Evolutionary conservation across 2,888 invertebrate genomes (phyloP), one percentile per base, ranked within the genome.

Genomic region (Linnaemya vulpina): DNA sequence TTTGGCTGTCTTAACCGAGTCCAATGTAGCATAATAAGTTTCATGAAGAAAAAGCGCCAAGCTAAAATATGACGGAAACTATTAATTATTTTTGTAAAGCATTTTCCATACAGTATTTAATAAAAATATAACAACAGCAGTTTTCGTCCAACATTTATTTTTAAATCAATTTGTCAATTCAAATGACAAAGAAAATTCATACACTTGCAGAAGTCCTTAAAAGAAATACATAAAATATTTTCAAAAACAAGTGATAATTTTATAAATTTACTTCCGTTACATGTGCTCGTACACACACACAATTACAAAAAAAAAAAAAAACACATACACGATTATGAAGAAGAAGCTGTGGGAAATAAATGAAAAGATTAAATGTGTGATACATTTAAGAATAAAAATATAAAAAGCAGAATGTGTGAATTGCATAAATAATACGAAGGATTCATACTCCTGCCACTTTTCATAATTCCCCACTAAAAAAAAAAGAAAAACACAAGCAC

Each of bases 351-450:
- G 15, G 53, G 30, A 70, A 55, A 63, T 9, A 67, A 58, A 46
- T 25, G 38, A 46, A 83, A 80, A 80, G 53, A 86, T 67, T 79
- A 85, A 85, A 74, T 62, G 70, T 17, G 51, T 81, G 51, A 84
- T 81, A 82, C n/a, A n/a, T n/a, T n/a, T 60, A 68, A 76, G 53
- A 77, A 68, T 7, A 55, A 82, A 53, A 67, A 77, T 13, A 67
- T 17, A 62, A 70, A 30, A 30, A 30, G 30, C 70, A 51, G 65
- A 79, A 82, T 78, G 85, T 85, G 85, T 79, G 82, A 82, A 85
- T 82, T 85, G 85, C 82, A 82, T 71, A 82, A 85, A 85, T 85
- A 82, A 79, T 43, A 79, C 78, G 67, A 85, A 73, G 85, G 82
- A 82, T 79, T 82, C 65, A 51, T 70, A 60, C 38, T 65, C 58